Evolutionary conservation across 2,888 invertebrate genomes (phyloP).

Genomic region (Noctua janthina): DNA sequence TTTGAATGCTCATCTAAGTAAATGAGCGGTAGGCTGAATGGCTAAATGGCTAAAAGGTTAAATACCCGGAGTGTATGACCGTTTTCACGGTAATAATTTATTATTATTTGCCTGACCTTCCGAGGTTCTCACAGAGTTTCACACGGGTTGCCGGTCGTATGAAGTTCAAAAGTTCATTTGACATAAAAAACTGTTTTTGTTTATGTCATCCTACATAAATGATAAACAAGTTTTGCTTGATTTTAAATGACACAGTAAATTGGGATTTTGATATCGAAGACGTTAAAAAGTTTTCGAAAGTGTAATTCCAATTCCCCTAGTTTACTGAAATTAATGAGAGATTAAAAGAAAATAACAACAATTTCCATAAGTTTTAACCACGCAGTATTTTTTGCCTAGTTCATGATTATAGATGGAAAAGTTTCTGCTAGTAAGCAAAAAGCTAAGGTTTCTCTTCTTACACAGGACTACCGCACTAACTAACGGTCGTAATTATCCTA

Average conservation of each 20-base stretch:
- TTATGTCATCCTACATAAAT: neutral
- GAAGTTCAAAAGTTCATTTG: slow-evolving; percentile 52
- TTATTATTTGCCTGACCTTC: slow-evolving; percentile 46
- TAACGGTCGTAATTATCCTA: slow-evolving; percentile 15
- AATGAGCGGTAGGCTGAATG: slow-evolving; percentile 31
- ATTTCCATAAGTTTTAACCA: no score
- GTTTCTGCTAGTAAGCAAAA: neutral
- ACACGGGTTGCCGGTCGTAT: slow-evolving; percentile 30
- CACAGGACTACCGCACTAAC: neutral
- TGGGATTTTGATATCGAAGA: neutral
- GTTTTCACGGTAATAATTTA: slow-evolving; percentile 39
- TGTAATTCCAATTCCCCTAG: neutral
- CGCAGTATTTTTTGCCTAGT: neutral
- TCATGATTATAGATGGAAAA: neutral
- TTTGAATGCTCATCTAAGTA: slow-evolving; percentile 46
- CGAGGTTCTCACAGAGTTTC: slow-evolving; percentile 45
- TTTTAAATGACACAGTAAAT: neutral
- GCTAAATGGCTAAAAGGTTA: slow-evolving; percentile 40
- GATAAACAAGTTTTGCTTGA: neutral
- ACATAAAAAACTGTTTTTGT: slow-evolving; percentile 10
- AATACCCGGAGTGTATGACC: slow-evolving; percentile 37
- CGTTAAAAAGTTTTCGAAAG: neutral
- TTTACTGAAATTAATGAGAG: neutral
- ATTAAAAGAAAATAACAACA: neutral
- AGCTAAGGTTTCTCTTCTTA: neutral